phyloP scores from a whole-genome alignment of 2,797 vertebrate genomes.

The Gila robusta region DNA sequence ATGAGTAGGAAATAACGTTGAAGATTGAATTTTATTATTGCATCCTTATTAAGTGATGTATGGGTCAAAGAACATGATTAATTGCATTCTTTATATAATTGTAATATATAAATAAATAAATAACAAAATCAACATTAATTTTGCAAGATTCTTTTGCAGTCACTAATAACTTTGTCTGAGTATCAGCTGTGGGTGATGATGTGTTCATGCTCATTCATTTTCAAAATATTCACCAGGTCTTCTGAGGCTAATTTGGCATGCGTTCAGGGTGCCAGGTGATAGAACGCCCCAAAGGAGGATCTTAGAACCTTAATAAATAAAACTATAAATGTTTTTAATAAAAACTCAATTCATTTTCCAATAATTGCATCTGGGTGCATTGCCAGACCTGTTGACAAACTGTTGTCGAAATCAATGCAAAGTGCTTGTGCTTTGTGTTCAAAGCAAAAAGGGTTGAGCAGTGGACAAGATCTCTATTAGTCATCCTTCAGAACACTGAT shows the following conservation, averaged over 20 bases:
- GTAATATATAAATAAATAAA: slow-evolving; percentile 3
- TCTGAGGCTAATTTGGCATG: slow-evolving; percentile 35
- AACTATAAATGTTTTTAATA: slow-evolving; percentile 35
- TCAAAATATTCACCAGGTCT: slow-evolving; percentile 27
- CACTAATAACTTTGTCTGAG: slow-evolving; percentile 5
- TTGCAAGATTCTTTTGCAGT: background rate
- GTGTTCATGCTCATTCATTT: slow-evolving; percentile 1
- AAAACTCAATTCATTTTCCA: slow-evolving; percentile 13
- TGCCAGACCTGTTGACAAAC: slow-evolving; percentile 34
- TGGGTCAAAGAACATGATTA: background rate
- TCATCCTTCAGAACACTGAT: slow-evolving; percentile 37
- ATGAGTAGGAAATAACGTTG: background rate
- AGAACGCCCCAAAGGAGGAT: slow-evolving; percentile 9
- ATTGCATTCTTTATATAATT: background rate
- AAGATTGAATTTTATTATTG: background rate
- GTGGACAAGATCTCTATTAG: slow-evolving; percentile 34
- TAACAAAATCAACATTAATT: background rate
- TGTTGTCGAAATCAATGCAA: slow-evolving; percentile 34
- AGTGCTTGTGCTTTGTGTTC: slow-evolving; percentile 6
- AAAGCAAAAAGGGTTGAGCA: slow-evolving; percentile 15
- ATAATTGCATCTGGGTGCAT: slow-evolving; percentile 13
- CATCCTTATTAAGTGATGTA: background rate
- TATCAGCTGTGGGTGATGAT: slow-evolving; percentile 27
- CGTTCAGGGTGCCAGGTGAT: slow-evolving; percentile 4
- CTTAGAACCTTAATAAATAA: slow-evolving; percentile 15